Percentiles rank a stretch among this genome's conserved stretches.
Conservation (phyloP, 2,113 vertebrate species). For the Hiodon alosoides region DNA sequence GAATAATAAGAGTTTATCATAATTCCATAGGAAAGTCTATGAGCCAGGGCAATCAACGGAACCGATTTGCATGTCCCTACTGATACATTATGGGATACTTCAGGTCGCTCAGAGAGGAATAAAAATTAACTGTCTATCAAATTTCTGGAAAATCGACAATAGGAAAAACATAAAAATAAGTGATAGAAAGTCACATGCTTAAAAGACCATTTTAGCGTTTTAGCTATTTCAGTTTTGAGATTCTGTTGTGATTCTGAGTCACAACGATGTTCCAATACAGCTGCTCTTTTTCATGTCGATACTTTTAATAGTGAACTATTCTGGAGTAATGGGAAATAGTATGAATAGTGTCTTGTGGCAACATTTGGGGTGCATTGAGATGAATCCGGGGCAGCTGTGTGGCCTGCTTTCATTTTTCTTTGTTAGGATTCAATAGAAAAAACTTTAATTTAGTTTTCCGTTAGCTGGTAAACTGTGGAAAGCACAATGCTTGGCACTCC, state of each 20-base stretch:
- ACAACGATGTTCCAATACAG: too few species aligned
- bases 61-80: conserved; percentile 7
- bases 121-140: too few species aligned
- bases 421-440: neutral
- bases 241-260: too few species aligned
- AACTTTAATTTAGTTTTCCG: neutral
- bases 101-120: too few species aligned
- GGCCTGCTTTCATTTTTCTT: neutral
- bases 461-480: neutral
- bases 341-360: neutral
- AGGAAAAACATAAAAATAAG: too few species aligned
- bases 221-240: too few species aligned
- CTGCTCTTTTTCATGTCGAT: too few species aligned
- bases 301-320: too few species aligned
- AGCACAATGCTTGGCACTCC: neutral
- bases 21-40: conserved; percentile 26
- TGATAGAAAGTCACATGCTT: too few species aligned
- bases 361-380: neutral
- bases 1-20: conserved; percentile 32
- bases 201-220: too few species aligned
- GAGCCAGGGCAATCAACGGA: neutral
- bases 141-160: too few species aligned
- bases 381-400: neutral
- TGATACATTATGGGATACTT: neutral
- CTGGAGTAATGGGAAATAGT: too few species aligned